phyloP scores from a whole-genome alignment of 2,113 vertebrate genomes.

The Phylloscopus trochilus region DNA sequence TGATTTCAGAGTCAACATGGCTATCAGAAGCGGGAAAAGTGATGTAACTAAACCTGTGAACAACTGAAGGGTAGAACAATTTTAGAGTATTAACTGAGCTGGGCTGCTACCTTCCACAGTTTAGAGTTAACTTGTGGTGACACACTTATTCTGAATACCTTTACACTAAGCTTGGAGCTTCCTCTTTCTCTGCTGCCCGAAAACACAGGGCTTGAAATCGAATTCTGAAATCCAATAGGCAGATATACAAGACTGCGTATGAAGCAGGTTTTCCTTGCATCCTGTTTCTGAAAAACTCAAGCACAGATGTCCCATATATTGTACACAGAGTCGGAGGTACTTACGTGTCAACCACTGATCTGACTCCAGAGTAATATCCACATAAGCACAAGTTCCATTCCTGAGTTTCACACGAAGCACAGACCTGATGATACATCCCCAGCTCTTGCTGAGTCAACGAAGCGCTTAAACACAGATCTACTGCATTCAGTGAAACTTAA shows the following conservation, averaged over 20 bases:
- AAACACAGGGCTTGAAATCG: neutral
- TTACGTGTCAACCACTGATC: neutral
- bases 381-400: neutral
- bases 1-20: neutral
- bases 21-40: neutral
- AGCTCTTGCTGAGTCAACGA: neutral
- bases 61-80: neutral
- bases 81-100: neutral
- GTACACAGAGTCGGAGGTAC: neutral
- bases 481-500: neutral
- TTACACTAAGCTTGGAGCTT: neutral
- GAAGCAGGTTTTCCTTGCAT: neutral
- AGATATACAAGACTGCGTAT: neutral
- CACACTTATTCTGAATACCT: neutral
- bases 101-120: neutral
- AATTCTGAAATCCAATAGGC: neutral
- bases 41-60: neutral
- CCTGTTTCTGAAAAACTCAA: neutral
- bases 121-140: neutral
- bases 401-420: neutral
- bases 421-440: neutral
- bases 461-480: neutral
- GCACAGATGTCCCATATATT: neutral
- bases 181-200: neutral
- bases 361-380: neutral